A percentile compares a stretch with the other conserved stretches of the same genome.
Evolutionary conservation across 2,888 invertebrate species (phyloP).

Genomic region (Agelastica alni): DNA sequence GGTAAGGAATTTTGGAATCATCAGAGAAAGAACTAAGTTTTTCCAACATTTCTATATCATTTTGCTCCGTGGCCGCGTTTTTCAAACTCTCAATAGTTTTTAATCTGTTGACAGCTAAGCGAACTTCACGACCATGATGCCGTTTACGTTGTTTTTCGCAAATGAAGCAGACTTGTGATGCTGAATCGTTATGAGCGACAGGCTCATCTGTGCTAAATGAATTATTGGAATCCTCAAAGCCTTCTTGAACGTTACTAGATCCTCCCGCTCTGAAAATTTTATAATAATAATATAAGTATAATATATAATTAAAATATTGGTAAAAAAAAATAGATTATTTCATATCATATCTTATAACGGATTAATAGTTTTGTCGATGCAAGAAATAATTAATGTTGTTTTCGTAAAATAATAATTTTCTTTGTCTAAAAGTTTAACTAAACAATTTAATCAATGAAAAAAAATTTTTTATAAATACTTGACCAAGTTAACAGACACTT

Average conservation of each 20-base stretch:
- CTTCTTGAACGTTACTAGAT: conserved; percentile 5
- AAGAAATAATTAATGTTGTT: no score
- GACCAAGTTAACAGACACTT: conserved; percentile 8
- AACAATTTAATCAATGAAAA: conserved; percentile 5
- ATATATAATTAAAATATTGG: conserved; percentile 7
- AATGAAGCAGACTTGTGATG: not conserved
- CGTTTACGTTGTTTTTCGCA: conserved; percentile 10
- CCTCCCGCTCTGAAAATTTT: conserved; percentile 8
- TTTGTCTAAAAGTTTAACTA: conserved; percentile 8
- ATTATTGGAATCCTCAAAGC: conserved; percentile 2
- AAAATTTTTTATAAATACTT: conserved; percentile 6
- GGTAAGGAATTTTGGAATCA: conserved; percentile 13
- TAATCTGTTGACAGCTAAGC: conserved; percentile 13
- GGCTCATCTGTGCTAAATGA: conserved; percentile 3
- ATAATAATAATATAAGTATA: conserved; percentile 7
- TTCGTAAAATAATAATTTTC: conserved; percentile 2
- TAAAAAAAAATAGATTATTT: no score
- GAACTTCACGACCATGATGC: conserved; percentile 13
- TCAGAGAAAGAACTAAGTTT: conserved; percentile 16
- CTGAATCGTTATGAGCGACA: conserved; percentile 6
- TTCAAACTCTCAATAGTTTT: conserved; percentile 10
- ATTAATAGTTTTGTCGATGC: no score
- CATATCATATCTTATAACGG: no score
- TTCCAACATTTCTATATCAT: conserved; percentile 14
- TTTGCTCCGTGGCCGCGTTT: conserved; percentile 11